Percentiles rank a stretch among this genome's conserved stretches.
These are phyloP conservation scores for Caenorhabditis sp. DNA, from an alignment of 2,888 invertebrate genomes.

Conservation along the genomic window DNA sequence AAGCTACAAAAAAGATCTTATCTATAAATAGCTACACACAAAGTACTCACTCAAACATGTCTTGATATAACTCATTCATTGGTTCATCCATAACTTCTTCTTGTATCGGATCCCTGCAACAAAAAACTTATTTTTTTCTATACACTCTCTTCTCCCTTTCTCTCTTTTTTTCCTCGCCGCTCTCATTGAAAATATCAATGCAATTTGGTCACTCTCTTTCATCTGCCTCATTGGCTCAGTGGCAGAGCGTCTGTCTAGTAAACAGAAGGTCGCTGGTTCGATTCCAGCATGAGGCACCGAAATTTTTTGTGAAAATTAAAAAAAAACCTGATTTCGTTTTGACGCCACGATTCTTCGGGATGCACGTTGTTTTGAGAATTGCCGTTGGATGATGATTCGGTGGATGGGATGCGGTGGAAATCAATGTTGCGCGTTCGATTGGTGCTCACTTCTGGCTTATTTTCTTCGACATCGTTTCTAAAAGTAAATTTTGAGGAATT, in stretches of 20 bases:
- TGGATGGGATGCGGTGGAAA: neutral
- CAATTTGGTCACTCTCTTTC: neutral
- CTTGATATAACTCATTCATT: too few relatives aligned
- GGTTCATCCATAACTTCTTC: too few relatives aligned
- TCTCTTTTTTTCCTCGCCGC: neutral
- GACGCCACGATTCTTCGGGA: neutral
- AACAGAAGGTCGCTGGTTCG: constrained; percentile 70
- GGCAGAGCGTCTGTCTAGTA: constrained; percentile 71
- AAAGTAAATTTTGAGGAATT: neutral
- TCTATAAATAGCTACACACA: too few relatives aligned
- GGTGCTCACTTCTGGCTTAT: neutral
- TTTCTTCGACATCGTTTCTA: neutral
- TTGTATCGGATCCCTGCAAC: too few relatives aligned
- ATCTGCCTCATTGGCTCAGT: constrained; percentile 67
- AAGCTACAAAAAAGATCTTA: too few relatives aligned
- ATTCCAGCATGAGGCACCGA: constrained; percentile 58
- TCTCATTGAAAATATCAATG: neutral
- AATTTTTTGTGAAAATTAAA: neutral
- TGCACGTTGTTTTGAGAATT: too few relatives aligned
- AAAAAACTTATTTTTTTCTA: too few relatives aligned
- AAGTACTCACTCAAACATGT: too few relatives aligned
- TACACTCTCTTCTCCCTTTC: too few relatives aligned
- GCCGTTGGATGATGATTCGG: neutral
- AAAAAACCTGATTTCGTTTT: neutral
- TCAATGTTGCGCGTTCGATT: neutral